Conservation (phyloP, 23 tunicate genomes). For the Clavelina lepadiformis region DNA sequence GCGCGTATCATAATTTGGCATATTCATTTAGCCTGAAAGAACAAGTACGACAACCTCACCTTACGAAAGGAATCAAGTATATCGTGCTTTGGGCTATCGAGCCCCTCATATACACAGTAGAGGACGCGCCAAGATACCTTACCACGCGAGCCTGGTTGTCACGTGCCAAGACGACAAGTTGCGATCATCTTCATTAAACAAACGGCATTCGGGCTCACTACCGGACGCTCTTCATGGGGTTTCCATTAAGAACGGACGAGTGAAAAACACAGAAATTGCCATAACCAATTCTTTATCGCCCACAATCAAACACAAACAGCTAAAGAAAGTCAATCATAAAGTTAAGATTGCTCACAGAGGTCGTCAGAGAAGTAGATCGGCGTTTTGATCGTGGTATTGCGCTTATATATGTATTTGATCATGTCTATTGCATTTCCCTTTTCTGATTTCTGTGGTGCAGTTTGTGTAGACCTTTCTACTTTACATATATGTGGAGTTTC, state of each 20-base stretch:
- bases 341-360: conserved; percentile 4
- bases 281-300: conserved; percentile 50
- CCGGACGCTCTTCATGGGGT: conserved; percentile 13
- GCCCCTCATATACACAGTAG: conserved; percentile 20
- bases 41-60: no score
- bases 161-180: background rate
- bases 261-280: conserved; percentile 34
- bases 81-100: conserved; percentile 25
- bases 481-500: no score
- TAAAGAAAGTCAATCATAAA: background rate
- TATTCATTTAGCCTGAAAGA: no score
- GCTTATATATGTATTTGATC: no score
- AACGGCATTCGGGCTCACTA: conserved; percentile 23
- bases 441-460: no score
- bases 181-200: conserved; percentile 1
- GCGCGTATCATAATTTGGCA: no score
- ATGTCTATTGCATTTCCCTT: no score
- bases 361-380: conserved; percentile 24
- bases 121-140: conserved; percentile 19
- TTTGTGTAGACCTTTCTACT: no score
- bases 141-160: conserved; percentile 36
- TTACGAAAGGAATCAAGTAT: no score
- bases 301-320: conserved; percentile 36
- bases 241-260: background rate
- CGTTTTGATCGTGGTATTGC: no score